Evolutionary conservation across 2,888 invertebrate genomes (phyloP).

Genomic region (Melanostoma scalare): DNA sequence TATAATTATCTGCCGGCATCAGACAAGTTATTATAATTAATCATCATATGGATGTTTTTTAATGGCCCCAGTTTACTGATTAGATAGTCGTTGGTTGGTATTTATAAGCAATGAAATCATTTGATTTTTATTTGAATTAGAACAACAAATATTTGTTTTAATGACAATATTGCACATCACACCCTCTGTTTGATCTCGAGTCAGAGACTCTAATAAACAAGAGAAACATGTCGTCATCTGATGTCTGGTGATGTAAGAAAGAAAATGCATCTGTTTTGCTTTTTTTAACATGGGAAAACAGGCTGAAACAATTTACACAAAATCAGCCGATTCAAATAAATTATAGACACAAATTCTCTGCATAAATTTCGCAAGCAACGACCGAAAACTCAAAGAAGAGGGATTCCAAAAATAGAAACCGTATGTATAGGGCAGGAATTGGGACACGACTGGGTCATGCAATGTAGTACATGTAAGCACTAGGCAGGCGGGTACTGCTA

Average conservation of each 20-base stretch:
- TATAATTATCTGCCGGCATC: conserved; percentile 39
- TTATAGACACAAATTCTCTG: conserved; percentile 12
- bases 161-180: background rate
- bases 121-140: conserved; percentile 15
- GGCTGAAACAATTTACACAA: background rate
- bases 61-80: conserved; percentile 30
- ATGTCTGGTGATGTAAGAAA: conserved; percentile 51
- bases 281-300: background rate
- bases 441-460: conserved; percentile 45
- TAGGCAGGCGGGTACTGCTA: no score
- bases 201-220: no score
- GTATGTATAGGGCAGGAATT: conserved; percentile 43
- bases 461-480: background rate
- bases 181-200: background rate
- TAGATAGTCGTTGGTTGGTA: conserved; percentile 47
- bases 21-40: conserved; percentile 27
- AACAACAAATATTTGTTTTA: conserved; percentile 9
- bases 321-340: background rate
- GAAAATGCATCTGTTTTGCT: conserved; percentile 21
- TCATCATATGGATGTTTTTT: conserved; percentile 29
- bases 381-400: conserved; percentile 23
- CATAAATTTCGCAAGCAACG: conserved; percentile 38
- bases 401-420: conserved; percentile 57
- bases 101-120: conserved; percentile 57
- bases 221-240: conserved; percentile 46